These are phyloP conservation scores for Heliconius hermathena DNA, from an alignment of 1,140 invertebrate genomes.

Conservation along the genomic window DNA sequence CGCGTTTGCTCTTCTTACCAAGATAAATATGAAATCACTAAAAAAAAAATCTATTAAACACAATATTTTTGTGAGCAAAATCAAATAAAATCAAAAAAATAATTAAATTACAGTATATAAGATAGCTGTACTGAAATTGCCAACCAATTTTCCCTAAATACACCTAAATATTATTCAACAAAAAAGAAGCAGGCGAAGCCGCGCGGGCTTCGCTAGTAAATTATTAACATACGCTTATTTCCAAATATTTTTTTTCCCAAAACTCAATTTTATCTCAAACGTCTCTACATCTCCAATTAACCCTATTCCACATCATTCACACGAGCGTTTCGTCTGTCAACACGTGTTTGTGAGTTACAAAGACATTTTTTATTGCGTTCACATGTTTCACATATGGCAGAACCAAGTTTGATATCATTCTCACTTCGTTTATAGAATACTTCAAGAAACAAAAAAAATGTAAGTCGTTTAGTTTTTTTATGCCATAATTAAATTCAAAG, in stretches of 20 bases:
- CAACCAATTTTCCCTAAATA: no score
- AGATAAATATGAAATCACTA: no score
- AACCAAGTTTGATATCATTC: slow-evolving; percentile 43
- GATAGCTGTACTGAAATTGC: no score
- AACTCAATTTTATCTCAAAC: not conserved
- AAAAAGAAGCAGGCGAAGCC: no score
- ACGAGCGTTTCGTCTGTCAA: slow-evolving; percentile 39
- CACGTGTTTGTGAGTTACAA: slow-evolving; percentile 39
- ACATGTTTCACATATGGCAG: slow-evolving; percentile 40
- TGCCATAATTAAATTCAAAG: not conserved
- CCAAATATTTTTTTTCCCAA: not conserved
- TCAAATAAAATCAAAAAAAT: no score
- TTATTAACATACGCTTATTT: no score
- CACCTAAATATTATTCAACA: no score
- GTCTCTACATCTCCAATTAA: slow-evolving; percentile 25
- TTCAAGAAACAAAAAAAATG: not conserved
- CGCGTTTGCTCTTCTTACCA: no score
- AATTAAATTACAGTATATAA: no score
- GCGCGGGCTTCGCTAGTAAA: no score
- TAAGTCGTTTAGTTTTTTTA: not conserved
- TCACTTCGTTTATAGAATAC: slow-evolving; percentile 22
- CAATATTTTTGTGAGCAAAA: no score
- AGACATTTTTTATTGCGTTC: slow-evolving; percentile 41
- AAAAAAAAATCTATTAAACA: no score
- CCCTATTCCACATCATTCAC: slow-evolving; percentile 34